A percentile compares a stretch with the other conserved stretches of the same genome.
Evolutionary conservation across 1,140 invertebrate species (phyloP).

Genomic region (Papilio helenus): DNA sequence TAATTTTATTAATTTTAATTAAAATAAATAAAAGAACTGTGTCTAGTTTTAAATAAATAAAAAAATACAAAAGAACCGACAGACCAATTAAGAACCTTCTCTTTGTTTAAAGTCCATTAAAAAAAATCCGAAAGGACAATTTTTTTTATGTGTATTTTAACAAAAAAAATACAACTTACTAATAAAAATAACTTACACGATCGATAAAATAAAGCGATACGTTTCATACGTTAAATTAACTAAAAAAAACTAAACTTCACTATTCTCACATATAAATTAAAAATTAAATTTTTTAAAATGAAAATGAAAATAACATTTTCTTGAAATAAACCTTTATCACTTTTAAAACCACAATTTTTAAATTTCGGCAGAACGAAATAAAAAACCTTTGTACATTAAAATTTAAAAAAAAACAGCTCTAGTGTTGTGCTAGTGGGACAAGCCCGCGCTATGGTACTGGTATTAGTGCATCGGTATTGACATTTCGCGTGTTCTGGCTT

Average conservation of each 20-base stretch:
- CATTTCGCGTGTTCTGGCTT: constrained; percentile 75
- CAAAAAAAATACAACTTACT: not conserved
- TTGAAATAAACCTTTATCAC: not conserved
- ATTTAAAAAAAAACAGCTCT: constrained; percentile 28
- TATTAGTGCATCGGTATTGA: constrained; percentile 81
- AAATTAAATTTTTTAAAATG: not conserved
- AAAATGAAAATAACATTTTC: not conserved
- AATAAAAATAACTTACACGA: not conserved
- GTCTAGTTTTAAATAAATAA: not conserved
- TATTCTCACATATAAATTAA: not conserved
- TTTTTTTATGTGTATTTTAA: not conserved
- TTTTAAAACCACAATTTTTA: not conserved
- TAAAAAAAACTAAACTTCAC: not conserved
- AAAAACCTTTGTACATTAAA: not conserved
- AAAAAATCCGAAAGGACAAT: not conserved
- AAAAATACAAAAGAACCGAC: not conserved
- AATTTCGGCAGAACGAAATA: not conserved
- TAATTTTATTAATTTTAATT: too few species aligned
- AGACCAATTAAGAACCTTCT: too few species aligned
- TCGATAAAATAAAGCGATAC: not conserved
- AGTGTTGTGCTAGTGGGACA: constrained; percentile 31
- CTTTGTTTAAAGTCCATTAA: too few species aligned
- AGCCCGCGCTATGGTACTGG: constrained; percentile 59
- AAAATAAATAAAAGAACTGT: not conserved
- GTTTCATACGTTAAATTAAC: not conserved